Percentiles rank a stretch among this genome's conserved stretches.
Conservation (phyloP, 2,797 vertebrate genomes). For the Tokudaia muenninki region DNA sequence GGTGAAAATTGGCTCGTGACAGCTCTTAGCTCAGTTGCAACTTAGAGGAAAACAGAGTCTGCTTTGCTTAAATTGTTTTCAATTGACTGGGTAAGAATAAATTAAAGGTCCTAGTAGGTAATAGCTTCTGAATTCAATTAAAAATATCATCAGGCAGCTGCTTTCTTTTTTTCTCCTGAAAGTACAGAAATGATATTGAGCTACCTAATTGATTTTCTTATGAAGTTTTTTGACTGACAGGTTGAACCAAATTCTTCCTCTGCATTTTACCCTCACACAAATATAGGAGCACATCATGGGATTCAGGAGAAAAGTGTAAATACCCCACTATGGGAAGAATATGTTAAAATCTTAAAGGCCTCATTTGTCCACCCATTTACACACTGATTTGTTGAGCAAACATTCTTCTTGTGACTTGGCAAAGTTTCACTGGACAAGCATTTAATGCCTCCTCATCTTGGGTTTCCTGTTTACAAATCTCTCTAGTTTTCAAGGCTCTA, state of each 20-base stretch:
- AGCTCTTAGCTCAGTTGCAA: slow-evolving; percentile 75
- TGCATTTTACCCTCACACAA: slow-evolving; percentile 53
- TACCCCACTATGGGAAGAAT: slow-evolving; percentile 56
- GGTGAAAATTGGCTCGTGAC: slow-evolving; percentile 74
- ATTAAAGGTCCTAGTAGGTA: slow-evolving; percentile 82
- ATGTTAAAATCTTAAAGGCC: slow-evolving; percentile 62
- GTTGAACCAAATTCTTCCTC: slow-evolving; percentile 66
- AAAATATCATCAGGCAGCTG: slow-evolving; percentile 81
- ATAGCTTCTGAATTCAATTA: slow-evolving; percentile 84
- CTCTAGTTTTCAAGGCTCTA: slow-evolving; percentile 4
- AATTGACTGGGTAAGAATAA: slow-evolving; percentile 82
- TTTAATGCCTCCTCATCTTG: slow-evolving; percentile 48
- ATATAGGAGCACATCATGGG: slow-evolving; percentile 54
- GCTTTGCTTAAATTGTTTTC: slow-evolving; percentile 83
- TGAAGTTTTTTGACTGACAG: slow-evolving; percentile 77
- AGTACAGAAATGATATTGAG: slow-evolving; percentile 79
- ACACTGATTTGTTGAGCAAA: slow-evolving; percentile 71
- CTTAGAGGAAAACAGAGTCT: slow-evolving; percentile 81
- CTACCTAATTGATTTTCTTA: slow-evolving; percentile 82
- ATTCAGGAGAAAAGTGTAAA: slow-evolving; percentile 62
- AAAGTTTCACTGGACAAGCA: slow-evolving; percentile 43
- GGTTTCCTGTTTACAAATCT: slow-evolving; percentile 38
- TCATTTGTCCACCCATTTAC: slow-evolving; percentile 63
- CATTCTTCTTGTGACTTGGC: slow-evolving; percentile 68
- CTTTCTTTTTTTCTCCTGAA: slow-evolving; percentile 64